Conservation (phyloP, 2,888 invertebrate genomes). For the Maniola hyperantus region DNA sequence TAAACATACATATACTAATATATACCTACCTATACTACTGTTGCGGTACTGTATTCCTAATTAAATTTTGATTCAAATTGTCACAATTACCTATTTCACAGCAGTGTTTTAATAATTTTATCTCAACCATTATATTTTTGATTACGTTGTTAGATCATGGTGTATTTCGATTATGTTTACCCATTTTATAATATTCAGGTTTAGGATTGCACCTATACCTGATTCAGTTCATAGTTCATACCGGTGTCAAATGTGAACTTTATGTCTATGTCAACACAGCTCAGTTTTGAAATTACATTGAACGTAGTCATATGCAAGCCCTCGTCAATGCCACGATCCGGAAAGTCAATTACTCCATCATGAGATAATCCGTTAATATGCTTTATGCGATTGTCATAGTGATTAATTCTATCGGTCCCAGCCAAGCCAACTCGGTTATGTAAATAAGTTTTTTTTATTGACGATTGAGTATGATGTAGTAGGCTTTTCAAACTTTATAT, state of each 20-base stretch:
- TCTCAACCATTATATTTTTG: neutral
- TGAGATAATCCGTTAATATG: conserved; percentile 42
- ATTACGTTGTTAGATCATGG: neutral
- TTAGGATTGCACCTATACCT: neutral
- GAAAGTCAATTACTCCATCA: conserved; percentile 42
- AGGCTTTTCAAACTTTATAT: neutral
- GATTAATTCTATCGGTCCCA: conserved; percentile 31
- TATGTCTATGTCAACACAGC: conserved; percentile 9
- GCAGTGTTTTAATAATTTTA: too few species aligned
- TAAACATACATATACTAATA: too few species aligned
- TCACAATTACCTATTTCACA: too few species aligned
- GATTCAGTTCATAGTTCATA: neutral
- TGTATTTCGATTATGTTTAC: neutral
- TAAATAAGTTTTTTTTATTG: conserved; percentile 10
- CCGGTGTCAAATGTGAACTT: neutral
- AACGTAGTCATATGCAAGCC: conserved; percentile 16
- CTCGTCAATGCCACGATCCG: conserved; percentile 34
- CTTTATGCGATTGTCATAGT: conserved; percentile 37
- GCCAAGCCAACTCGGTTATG: conserved; percentile 7
- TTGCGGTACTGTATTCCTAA: too few species aligned
- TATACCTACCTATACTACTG: too few species aligned
- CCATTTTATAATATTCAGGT: too few species aligned
- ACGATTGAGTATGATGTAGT: neutral
- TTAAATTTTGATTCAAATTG: too few species aligned
- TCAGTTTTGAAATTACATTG: conserved; percentile 24